Evolutionary conservation across 1,140 invertebrate species (phyloP).

Genomic region (Drosophila tani): DNA sequence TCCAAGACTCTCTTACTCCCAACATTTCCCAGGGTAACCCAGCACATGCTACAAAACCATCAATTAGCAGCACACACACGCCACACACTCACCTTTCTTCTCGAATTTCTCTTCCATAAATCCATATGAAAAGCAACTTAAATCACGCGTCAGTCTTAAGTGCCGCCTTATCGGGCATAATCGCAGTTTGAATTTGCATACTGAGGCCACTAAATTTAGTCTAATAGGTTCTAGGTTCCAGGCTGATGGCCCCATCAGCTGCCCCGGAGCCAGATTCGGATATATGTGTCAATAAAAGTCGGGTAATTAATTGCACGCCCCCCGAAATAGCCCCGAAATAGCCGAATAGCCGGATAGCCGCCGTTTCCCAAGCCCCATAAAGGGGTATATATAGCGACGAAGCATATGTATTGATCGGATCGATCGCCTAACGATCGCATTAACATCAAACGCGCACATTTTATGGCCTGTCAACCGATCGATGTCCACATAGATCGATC

Average conservation of each 20-base stretch:
- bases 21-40: conserved; percentile 2
- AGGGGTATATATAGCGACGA: conserved; percentile 1
- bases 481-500: conserved; percentile 39
- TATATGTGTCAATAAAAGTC: conserved; percentile 50
- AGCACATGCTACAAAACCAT: conserved; percentile 47
- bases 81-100: conserved; percentile 30
- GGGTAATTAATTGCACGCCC: conserved; percentile 41
- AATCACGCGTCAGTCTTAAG: conserved; percentile 56
- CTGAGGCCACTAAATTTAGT: conserved; percentile 63
- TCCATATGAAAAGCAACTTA: conserved; percentile 19
- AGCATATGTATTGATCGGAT: conserved; percentile 32
- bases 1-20: not conserved
- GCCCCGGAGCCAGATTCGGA: conserved; percentile 15
- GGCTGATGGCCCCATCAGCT: conserved; percentile 20
- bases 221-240: conserved; percentile 56
- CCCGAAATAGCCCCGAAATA: conserved; percentile 24
- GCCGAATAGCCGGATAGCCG: conserved; percentile 14
- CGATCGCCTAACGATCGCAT: conserved; percentile 56
- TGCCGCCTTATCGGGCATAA: conserved; percentile 47
- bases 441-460: conserved; percentile 71
- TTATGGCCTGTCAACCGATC: conserved; percentile 61
- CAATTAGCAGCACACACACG: conserved; percentile 32
- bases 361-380: conserved; percentile 34
- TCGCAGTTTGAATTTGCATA: conserved; percentile 67
- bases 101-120: conserved; percentile 44